Evolutionary conservation across 2,888 invertebrate genomes (phyloP), one percentile per base, ranked within the genome.

Genomic region (Philereme vetulata): DNA sequence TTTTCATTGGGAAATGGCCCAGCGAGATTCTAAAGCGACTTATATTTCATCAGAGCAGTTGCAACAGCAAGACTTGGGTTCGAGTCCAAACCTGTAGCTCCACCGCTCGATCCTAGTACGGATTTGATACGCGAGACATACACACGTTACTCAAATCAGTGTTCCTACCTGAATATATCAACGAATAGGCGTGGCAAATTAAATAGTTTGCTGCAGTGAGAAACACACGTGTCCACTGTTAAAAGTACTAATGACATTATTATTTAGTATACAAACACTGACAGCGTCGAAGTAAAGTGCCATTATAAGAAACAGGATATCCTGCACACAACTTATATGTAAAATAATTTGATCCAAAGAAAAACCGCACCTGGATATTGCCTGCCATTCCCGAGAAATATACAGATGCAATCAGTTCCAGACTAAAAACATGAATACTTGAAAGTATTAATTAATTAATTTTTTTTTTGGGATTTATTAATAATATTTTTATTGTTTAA

Each of bases 21-120:
- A 89, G 89, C 86, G 74, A 75, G 71, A 82, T 85, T 88, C 91
- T 90, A 85, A 86, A 85, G 81, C 86, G 83, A 83, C 81, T 85
- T 84, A 86, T 84, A 86, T 90, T 90, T 90, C 90, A 84, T 84
- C 88, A 90, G 84, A 77, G 57, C 60, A 67, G 70, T 80, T 84
- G 77, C 82, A 82, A 80, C 79, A 82, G 78, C 53, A 60, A 56
- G 68, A 69, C 71, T 67, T 59, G 71, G 68, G 36, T 49, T 34
- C 56, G 49, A 38, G 40, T n/a, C 55, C 48, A 21, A 47, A 42
- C 55, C 58, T 10, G 51, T 5, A 57, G 56, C 66, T 56, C 67
- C 62, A 64, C 60, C 66, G 64, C 68, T 53, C 60, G 68, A 63
- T 57, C 42, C 69, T 74, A 76, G 72, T 74, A 69, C 61, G 68